These are phyloP conservation scores for Lepidostoma basale DNA, from an alignment of 1,140 invertebrate species.

Conservation along the genomic window DNA sequence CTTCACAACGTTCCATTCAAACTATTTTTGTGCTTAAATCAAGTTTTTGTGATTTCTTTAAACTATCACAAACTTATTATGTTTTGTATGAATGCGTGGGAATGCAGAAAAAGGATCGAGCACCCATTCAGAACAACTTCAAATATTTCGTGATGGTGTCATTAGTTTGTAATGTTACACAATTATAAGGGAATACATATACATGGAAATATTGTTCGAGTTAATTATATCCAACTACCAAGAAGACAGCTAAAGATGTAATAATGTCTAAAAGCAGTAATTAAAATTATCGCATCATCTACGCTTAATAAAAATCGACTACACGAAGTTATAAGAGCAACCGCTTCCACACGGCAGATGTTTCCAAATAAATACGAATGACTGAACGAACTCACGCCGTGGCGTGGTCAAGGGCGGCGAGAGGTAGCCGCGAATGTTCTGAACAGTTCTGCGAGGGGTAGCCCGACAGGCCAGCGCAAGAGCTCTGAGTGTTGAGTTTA, in stretches of 20 bases:
- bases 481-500: constrained; percentile 21
- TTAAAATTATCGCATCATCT: constrained; percentile 20
- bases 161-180: too few relatives aligned
- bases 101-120: too few relatives aligned
- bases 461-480: constrained; percentile 42
- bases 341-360: constrained; percentile 45
- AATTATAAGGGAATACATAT: too few relatives aligned
- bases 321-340: constrained; percentile 11
- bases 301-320: constrained; percentile 20
- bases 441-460: not conserved
- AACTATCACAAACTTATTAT: too few relatives aligned
- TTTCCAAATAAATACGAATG: constrained; percentile 36
- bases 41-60: too few relatives aligned
- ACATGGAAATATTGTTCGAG: not conserved
- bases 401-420: constrained; percentile 8
- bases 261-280: constrained; percentile 23
- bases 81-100: too few relatives aligned
- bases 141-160: too few relatives aligned
- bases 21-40: too few relatives aligned
- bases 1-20: too few relatives aligned
- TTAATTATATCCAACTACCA: not conserved
- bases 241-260: constrained; percentile 18
- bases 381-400: not conserved
- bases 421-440: too few relatives aligned
- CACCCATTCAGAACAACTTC: too few relatives aligned